Conservation (phyloP, 2,888 invertebrate genomes). For the Perizoma flavofasciatum region DNA sequence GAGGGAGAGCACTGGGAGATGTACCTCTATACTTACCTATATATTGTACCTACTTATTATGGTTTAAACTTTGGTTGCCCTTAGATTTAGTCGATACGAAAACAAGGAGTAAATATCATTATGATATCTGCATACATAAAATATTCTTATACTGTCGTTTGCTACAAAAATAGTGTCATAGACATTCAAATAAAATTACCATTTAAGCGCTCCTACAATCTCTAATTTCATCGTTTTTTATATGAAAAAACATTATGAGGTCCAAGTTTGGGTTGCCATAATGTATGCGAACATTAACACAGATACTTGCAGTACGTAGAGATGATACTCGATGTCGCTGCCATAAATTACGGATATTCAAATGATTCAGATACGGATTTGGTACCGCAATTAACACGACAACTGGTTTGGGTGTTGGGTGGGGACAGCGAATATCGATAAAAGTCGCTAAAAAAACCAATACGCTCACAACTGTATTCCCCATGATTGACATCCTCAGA, state of each 20-base stretch:
- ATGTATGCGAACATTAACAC: conserved; percentile 74
- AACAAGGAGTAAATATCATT: too few relatives aligned
- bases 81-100: too few relatives aligned
- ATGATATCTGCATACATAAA: not conserved
- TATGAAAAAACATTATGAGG: conserved; percentile 44
- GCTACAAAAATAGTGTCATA: conserved; percentile 26
- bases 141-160: not conserved
- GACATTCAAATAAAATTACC: conserved; percentile 36
- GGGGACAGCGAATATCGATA: conserved; percentile 33
- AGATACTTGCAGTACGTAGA: conserved; percentile 58
- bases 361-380: conserved; percentile 80
- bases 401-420: conserved; percentile 73
- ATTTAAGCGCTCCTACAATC: conserved; percentile 34
- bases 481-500: too few relatives aligned
- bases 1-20: too few relatives aligned
- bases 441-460: too few relatives aligned
- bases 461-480: too few relatives aligned
- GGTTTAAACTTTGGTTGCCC: not conserved
- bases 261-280: conserved; percentile 46
- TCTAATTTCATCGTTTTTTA: conserved; percentile 23
- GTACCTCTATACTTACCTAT: too few relatives aligned
- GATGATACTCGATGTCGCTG: conserved; percentile 73
- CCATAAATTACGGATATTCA: conserved; percentile 81
- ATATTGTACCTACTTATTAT: too few relatives aligned
- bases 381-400: conserved; percentile 81